phyloP scores from a whole-genome alignment of 2,888 invertebrate species.

The Chloroclystis v-ata region DNA sequence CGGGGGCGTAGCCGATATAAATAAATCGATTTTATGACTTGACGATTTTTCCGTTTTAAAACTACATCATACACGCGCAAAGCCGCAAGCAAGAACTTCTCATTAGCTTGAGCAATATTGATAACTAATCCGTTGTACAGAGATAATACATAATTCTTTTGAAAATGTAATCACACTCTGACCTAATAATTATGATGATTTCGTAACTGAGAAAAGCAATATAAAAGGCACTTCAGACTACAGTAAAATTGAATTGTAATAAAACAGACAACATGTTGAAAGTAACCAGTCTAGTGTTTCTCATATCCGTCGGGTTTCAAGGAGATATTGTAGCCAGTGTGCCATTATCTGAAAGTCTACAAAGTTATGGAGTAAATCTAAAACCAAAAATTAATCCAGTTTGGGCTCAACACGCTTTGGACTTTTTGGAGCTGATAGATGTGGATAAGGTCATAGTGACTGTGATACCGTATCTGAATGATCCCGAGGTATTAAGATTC shows the following conservation, averaged over 20 bases:
- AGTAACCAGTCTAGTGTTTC: slow-evolving; percentile 18
- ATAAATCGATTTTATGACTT: too few relatives aligned
- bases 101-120: too few relatives aligned
- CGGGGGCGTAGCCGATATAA: too few relatives aligned
- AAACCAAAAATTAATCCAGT: slow-evolving; percentile 17
- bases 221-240: slow-evolving; percentile 16
- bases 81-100: too few relatives aligned
- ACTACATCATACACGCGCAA: too few relatives aligned
- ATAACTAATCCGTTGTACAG: slow-evolving; percentile 20
- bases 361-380: background rate
- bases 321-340: slow-evolving; percentile 11
- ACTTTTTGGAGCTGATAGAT: slow-evolving; percentile 39
- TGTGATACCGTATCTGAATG: slow-evolving; percentile 35
- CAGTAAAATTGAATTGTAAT: slow-evolving; percentile 12
- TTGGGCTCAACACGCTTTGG: slow-evolving; percentile 36
- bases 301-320: slow-evolving; percentile 17
- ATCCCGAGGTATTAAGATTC: slow-evolving; percentile 41
- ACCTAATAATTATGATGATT: slow-evolving; percentile 26
- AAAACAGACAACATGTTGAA: slow-evolving; percentile 25
- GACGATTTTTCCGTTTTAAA: too few relatives aligned
- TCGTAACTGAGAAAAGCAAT: slow-evolving; percentile 21
- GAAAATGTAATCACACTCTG: slow-evolving; percentile 22
- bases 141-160: slow-evolving; percentile 22
- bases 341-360: slow-evolving; percentile 9
- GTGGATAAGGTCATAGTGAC: slow-evolving; percentile 33